These are phyloP conservation scores for Euura lappo DNA, from an alignment of 1,140 invertebrate genomes.

Conservation along the genomic window DNA sequence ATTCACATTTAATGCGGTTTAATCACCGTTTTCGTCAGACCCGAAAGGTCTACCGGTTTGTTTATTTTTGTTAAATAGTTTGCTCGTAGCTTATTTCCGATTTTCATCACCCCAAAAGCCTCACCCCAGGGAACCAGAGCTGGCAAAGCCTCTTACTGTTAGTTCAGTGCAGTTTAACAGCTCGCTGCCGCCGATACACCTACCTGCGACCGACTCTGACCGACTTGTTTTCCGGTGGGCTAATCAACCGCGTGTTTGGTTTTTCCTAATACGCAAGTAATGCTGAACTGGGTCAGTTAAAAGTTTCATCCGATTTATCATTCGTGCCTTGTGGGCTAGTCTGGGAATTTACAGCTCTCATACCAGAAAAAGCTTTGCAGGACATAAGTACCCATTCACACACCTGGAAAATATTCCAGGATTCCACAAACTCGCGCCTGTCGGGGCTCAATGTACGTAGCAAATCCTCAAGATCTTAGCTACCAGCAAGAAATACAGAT, in stretches of 20 bases:
- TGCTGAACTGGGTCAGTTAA: not conserved
- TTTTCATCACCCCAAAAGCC: not conserved
- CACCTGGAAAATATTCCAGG: not conserved
- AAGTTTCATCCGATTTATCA: not conserved
- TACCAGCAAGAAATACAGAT: no score
- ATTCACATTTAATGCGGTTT: not conserved
- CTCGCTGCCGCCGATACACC: no score
- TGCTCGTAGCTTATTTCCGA: not conserved
- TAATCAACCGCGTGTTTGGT: not conserved
- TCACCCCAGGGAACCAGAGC: not conserved
- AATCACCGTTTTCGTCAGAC: not conserved
- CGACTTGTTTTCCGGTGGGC: not conserved
- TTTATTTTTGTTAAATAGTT: constrained; percentile 8
- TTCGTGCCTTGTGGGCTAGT: not conserved
- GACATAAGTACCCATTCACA: not conserved
- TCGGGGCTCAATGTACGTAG: no score
- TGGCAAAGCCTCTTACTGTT: not conserved
- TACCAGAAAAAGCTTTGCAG: not conserved
- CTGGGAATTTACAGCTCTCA: not conserved
- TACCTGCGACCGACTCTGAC: not conserved
- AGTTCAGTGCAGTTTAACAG: not conserved
- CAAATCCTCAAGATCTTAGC: no score
- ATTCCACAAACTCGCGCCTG: not conserved
- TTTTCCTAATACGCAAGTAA: not conserved
- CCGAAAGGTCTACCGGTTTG: not conserved